Evolutionary conservation across 2,888 invertebrate species (phyloP), one percentile per base, ranked within the genome.

Genomic region (Chaetogeoica ovagalla): DNA sequence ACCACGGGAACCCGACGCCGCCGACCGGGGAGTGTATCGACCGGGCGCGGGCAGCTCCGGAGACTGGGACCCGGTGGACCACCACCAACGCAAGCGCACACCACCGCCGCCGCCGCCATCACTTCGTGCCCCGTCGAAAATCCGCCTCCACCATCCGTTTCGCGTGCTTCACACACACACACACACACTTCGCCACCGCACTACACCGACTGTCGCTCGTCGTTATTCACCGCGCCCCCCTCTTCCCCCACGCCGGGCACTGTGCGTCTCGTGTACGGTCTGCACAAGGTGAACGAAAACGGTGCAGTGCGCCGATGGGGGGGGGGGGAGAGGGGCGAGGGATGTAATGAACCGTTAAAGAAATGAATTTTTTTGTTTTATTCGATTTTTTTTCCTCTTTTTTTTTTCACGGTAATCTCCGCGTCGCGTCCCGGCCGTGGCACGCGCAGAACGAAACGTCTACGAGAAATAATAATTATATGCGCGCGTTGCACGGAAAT

Each of bases 31-130:
- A 68, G 66, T 43, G 62, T 79, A 79, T 79, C 79, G 79, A 79
- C 79, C 79, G 79, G 63, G 79, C 62, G 43, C 70, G 71, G 70
- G 55, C 69, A 57, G 60, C 62, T 63, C 70, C 70, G 71, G 70
- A 71, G 70, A 70, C 70, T 70, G 79, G 71, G 63, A n/a, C 71
- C 70, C 71, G 63, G 71, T 71, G 79, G 79, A 79, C 79, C 79
- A 71, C 63, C 79, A 71, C 63, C 79, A 71, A 79, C 79, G 79
- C 79, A 65, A 65, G 71, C 71, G 79, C 79, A 37, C 23, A 39
- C 39, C 23, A 17, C 11, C 11, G 59, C 9, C 48, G 0, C 52
- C 15, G 48, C 73, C 39, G 23, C 37, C 52, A 19, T 7, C 52
- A 11, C 62, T 23, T 13, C 73, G 9, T 5, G 19, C 43, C 19